phyloP scores from a whole-genome alignment of 1,140 invertebrate genomes.

The Scaptomyza montana region DNA sequence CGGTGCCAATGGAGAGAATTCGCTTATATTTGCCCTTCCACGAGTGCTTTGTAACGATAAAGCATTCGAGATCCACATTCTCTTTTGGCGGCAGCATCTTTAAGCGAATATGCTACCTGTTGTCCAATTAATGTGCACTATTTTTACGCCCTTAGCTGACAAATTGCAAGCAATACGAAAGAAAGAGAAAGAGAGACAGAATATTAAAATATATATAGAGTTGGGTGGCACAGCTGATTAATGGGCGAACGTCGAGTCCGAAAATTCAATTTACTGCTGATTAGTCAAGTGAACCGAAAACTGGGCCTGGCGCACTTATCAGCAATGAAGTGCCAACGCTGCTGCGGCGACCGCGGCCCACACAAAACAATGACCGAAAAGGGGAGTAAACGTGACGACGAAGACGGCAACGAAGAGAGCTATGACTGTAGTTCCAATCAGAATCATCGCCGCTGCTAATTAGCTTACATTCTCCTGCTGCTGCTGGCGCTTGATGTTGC shows the following conservation, averaged over 20 bases:
- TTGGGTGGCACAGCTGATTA: conserved; percentile 49
- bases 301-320: conserved; percentile 47
- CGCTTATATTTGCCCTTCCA: conserved; percentile 99
- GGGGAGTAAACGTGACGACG: conserved; percentile 74
- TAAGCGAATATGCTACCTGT: conserved; percentile 2
- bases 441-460: conserved; percentile 38
- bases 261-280: conserved; percentile 52
- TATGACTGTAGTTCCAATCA: conserved; percentile 25
- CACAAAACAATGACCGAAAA: conserved; percentile 67
- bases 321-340: conserved; percentile 18
- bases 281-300: conserved; percentile 48
- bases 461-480: conserved; percentile 29
- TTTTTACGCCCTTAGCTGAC: conserved; percentile 37
- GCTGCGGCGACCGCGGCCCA: conserved; percentile 3
- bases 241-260: conserved; percentile 4
- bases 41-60: conserved; percentile 97
- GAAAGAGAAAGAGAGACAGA: background rate
- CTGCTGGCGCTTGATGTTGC: background rate
- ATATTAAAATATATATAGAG: background rate
- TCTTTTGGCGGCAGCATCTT: conserved; percentile 92
- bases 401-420: conserved; percentile 38
- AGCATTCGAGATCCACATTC: conserved; percentile 96
- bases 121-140: conserved; percentile 37
- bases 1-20: conserved; percentile 97
- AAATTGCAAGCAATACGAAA: conserved; percentile 21